Percentiles rank a stretch among this genome's conserved stretches.
Evolutionary conservation across 2,888 invertebrate genomes (phyloP).

Genomic region (Spialia ferax): DNA sequence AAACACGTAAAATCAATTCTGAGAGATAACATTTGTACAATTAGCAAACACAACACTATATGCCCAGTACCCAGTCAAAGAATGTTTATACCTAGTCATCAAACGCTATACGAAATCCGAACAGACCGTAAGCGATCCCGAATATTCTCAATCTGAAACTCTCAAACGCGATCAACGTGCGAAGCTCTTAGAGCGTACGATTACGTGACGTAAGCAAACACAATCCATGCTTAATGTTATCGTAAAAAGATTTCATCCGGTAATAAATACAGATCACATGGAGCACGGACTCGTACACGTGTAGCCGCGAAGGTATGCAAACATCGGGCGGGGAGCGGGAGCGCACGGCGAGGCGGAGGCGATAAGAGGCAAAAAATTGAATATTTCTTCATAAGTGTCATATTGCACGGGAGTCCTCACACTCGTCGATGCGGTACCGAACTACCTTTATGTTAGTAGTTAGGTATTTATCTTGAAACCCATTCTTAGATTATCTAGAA

Average conservation of each 20-base stretch:
- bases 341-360: too few relatives aligned
- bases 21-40: too few relatives aligned
- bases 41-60: too few relatives aligned
- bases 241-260: conserved; percentile 18
- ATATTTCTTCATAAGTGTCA: too few relatives aligned
- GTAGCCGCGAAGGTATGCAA: conserved; percentile 22
- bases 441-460: too few relatives aligned
- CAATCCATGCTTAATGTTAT: conserved; percentile 13
- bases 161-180: neutral
- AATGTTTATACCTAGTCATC: neutral
- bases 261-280: conserved; percentile 21
- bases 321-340: conserved; percentile 6
- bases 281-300: conserved; percentile 21
- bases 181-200: conserved; percentile 1
- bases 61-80: neutral
- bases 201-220: conserved; percentile 11
- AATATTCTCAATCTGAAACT: neutral
- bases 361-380: conserved; percentile 14
- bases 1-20: too few relatives aligned
- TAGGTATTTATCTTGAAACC: too few relatives aligned
- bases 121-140: neutral
- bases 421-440: too few relatives aligned
- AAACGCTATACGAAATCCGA: conserved; percentile 4
- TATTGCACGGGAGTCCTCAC: too few relatives aligned
- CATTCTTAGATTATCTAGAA: too few relatives aligned